Conservation (phyloP, 2,113 vertebrate species). For the Xenopus tropicalis region DNA sequence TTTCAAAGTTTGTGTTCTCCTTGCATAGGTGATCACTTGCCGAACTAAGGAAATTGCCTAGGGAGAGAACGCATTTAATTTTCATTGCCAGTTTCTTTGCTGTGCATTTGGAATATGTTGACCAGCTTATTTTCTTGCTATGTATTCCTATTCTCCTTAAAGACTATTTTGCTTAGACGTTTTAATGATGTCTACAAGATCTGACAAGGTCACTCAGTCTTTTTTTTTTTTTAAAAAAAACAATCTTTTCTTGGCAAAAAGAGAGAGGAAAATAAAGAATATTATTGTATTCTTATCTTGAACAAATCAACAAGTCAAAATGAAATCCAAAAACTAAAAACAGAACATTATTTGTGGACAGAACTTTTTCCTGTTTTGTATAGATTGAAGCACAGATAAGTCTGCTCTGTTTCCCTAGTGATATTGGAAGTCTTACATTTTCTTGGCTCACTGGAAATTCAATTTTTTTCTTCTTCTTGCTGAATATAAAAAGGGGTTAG, state of each 20-base stretch:
- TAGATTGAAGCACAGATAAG: slow-evolving; percentile 59
- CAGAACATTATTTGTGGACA: slow-evolving; percentile 25
- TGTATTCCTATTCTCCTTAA: slow-evolving; percentile 6
- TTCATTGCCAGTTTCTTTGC: slow-evolving; percentile 21
- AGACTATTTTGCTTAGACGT: slow-evolving; percentile 24
- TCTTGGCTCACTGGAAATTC: slow-evolving; percentile 75
- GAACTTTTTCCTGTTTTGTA: slow-evolving; percentile 38
- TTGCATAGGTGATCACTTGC: slow-evolving; percentile 26
- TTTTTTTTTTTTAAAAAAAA: background rate
- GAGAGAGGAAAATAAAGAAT: background rate
- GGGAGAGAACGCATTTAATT: slow-evolving; percentile 25
- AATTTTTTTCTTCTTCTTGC: slow-evolving; percentile 86
- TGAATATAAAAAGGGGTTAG: slow-evolving; percentile 61
- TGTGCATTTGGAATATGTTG: slow-evolving; percentile 25
- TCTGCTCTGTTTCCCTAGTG: slow-evolving; percentile 77
- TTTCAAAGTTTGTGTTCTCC: slow-evolving; percentile 5
- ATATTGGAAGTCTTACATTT: slow-evolving; percentile 74
- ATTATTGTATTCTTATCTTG: background rate
- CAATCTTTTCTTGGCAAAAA: background rate
- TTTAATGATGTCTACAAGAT: slow-evolving; percentile 29
- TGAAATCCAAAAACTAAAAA: slow-evolving; percentile 12
- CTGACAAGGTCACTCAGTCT: slow-evolving; percentile 27
- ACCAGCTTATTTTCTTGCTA: slow-evolving; percentile 8
- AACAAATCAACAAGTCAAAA: slow-evolving; percentile 1
- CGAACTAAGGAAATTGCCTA: slow-evolving; percentile 15